phyloP scores from a whole-genome alignment of 2,888 invertebrate genomes.

The Eupithecia pulchellata region DNA sequence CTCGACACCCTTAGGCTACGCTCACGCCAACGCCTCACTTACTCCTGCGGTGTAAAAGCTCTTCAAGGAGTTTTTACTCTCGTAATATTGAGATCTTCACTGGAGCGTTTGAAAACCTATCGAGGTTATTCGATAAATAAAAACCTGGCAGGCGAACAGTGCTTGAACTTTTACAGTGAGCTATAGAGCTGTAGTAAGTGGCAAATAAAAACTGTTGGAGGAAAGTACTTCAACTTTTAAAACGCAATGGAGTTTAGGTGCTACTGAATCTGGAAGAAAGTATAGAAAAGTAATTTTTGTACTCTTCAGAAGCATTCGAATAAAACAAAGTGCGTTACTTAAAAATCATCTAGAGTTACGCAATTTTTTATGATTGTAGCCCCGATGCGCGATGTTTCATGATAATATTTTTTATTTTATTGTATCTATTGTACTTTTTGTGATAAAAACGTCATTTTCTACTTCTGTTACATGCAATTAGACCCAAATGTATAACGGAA shows the following conservation, averaged over 20 bases:
- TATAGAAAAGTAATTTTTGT: neutral
- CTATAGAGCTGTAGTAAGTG: conserved; percentile 7
- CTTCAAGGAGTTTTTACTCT: neutral
- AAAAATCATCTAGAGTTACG: neutral
- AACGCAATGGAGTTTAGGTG: conserved; percentile 11
- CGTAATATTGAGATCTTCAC: conserved; percentile 15
- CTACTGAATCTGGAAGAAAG: neutral
- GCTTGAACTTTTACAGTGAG: conserved; percentile 14
- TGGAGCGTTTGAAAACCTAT: conserved; percentile 14
- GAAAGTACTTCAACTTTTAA: conserved; percentile 17
- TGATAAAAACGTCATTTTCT: too few species aligned
- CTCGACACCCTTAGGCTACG: too few species aligned
- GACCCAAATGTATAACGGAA: too few species aligned
- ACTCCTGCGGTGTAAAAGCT: neutral
- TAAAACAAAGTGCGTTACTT: neutral
- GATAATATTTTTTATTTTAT: too few species aligned
- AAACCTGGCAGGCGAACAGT: conserved; percentile 22
- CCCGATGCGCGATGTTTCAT: too few species aligned
- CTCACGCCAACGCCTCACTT: neutral
- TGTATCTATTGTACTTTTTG: too few species aligned
- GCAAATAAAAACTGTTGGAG: conserved; percentile 20
- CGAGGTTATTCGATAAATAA: conserved; percentile 18
- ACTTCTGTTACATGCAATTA: too few species aligned
- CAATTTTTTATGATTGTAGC: neutral
- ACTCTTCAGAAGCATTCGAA: neutral